Percentiles rank a stretch among this genome's conserved stretches.
These are phyloP conservation scores for Clusia tigrina DNA, from an alignment of 2,888 invertebrate species.

Conservation along the genomic window DNA sequence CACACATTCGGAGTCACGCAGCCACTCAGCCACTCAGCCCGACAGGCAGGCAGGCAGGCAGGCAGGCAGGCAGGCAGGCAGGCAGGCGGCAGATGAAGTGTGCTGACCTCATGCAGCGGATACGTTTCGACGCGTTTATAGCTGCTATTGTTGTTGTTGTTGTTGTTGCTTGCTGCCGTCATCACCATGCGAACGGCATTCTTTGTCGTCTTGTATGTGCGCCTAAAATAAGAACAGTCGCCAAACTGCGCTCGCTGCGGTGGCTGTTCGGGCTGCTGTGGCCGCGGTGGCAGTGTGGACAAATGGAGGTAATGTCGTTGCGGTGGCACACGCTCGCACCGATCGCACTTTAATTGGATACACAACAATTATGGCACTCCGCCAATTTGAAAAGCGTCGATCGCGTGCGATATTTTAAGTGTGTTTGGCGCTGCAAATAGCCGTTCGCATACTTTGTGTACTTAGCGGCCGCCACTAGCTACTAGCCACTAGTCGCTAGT, in stretches of 20 bases:
- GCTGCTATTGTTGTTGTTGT: neutral
- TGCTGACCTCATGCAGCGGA: conserved; percentile 43
- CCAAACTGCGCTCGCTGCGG: conserved; percentile 1
- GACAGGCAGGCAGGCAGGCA: conserved; percentile 6
- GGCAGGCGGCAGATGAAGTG: conserved; percentile 34
- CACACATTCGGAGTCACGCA: neutral
- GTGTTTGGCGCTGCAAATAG: conserved; percentile 47
- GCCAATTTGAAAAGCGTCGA: conserved; percentile 45
- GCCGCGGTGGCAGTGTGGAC: conserved; percentile 46
- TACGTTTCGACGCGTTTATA: neutral
- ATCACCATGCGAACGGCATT: conserved; percentile 13
- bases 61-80: conserved; percentile 12
- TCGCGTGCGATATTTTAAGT: conserved; percentile 58
- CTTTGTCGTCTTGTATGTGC: conserved; percentile 8
- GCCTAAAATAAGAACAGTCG: conserved; percentile 1
- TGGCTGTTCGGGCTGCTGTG: neutral
- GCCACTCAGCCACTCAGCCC: no score
- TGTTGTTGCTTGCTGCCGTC: neutral
- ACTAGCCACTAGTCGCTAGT: neutral
- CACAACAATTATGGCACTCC: conserved; percentile 50
- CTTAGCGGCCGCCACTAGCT: conserved; percentile 21
- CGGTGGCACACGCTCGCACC: conserved; percentile 38
- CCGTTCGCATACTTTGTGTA: conserved; percentile 35
- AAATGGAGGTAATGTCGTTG: conserved; percentile 36
- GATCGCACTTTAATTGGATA: conserved; percentile 52